Percentiles rank a stretch among this genome's conserved stretches.
Evolutionary conservation across 2,888 invertebrate genomes (phyloP).

Genomic region (Macrophya alboannulata): DNA sequence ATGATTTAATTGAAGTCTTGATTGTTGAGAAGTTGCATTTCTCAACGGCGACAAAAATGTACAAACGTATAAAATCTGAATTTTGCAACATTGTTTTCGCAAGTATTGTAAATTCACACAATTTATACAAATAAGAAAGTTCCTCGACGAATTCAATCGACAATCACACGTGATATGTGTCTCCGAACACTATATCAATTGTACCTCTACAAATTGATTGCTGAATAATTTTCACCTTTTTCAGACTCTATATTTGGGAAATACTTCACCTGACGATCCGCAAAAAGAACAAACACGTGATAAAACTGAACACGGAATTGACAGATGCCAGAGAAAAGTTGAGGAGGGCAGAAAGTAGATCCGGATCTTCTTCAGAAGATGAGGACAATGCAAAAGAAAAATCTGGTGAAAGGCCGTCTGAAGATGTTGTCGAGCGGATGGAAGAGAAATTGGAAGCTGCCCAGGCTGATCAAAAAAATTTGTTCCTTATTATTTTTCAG

Average conservation of each 20-base stretch:
- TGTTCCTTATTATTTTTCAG: conserved; percentile 98
- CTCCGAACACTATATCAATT: conserved; percentile 5
- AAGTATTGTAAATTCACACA: background rate
- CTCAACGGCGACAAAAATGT: background rate
- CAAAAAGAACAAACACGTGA: conserved; percentile 98
- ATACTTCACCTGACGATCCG: conserved; percentile 96
- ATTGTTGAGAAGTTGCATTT: background rate
- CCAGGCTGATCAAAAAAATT: conserved; percentile 97
- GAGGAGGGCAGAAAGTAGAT: conserved; percentile 91
- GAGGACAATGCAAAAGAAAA: conserved; percentile 83
- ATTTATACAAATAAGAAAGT: background rate
- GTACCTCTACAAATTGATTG: background rate
- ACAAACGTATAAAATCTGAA: background rate
- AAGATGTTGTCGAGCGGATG: conserved; percentile 96
- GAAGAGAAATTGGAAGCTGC: conserved; percentile 97
- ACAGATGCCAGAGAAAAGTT: conserved; percentile 93
- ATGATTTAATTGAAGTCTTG: background rate
- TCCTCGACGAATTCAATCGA: conserved; percentile 9
- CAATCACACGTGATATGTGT: background rate
- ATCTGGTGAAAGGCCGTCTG: conserved; percentile 85
- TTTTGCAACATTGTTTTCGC: background rate
- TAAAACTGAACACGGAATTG: conserved; percentile 90
- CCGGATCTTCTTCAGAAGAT: conserved; percentile 90
- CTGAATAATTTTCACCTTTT: conserved; percentile 58
- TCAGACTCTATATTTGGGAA: conserved; percentile 97